These are phyloP conservation scores for Nannoperca obscura DNA, from an alignment of 2,797 vertebrate species.

Conservation along the genomic window DNA sequence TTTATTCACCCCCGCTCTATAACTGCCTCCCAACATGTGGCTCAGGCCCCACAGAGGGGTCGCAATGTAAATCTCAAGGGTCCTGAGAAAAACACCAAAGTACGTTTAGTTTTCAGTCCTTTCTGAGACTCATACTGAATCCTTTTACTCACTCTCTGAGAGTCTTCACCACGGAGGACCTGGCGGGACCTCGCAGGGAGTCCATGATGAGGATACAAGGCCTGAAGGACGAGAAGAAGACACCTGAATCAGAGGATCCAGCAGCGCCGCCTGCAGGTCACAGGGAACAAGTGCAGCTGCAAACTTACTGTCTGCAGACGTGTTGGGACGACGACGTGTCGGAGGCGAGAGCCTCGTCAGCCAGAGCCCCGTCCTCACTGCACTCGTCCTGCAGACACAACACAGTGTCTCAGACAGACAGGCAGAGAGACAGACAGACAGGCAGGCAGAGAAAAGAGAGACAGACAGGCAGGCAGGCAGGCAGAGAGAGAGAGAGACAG, in stretches of 20 bases:
- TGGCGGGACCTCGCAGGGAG: constrained; percentile 93
- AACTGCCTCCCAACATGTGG: no score
- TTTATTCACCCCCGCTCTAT: background rate
- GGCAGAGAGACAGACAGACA: no score
- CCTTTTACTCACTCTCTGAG: constrained; percentile 98
- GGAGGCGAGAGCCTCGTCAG: constrained; percentile 85
- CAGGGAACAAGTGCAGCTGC: background rate
- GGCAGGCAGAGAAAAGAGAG: no score
- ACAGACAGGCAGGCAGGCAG: no score
- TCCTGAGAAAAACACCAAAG: background rate
- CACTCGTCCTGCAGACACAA: constrained; percentile 89
- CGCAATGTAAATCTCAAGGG: background rate
- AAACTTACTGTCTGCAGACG: constrained; percentile 95
- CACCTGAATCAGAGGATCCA: background rate
- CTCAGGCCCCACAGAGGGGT: no score
- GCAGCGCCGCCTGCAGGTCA: constrained; percentile 8
- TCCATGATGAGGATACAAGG: constrained; percentile 99
- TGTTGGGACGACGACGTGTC: constrained; percentile 87
- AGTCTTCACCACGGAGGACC: constrained; percentile 96
- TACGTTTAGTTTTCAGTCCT: background rate
- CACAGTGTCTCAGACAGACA: no score
- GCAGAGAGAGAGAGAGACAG: no score
- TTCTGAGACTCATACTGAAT: no score
- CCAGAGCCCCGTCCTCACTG: constrained; percentile 92
- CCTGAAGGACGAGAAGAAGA: constrained; percentile 73